Evolutionary conservation across 2,888 invertebrate species (phyloP).

Genomic region (Dexiosoma caninum): DNA sequence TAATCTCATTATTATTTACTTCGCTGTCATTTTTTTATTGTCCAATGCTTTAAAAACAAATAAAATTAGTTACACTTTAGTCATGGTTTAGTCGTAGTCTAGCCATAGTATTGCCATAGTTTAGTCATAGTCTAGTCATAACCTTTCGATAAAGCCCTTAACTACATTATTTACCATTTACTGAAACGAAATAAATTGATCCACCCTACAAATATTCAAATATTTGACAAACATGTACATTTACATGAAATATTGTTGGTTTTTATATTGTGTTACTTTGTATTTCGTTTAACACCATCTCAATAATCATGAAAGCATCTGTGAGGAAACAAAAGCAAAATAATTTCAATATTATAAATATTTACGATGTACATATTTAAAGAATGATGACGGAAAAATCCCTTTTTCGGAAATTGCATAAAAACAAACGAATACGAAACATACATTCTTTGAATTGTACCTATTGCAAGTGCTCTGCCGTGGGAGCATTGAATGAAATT

Average conservation of each 20-base stretch:
- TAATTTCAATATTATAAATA: conserved; percentile 45
- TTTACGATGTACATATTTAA: conserved; percentile 26
- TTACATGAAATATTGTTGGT: background rate
- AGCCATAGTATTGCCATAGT: background rate
- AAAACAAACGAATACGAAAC: background rate
- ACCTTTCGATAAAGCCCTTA: no score
- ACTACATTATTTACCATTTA: no score
- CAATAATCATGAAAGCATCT: background rate
- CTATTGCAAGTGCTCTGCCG: conserved; percentile 1
- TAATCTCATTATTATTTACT: no score
- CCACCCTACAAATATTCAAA: background rate
- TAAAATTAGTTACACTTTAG: background rate
- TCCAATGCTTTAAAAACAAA: no score
- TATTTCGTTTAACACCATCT: background rate
- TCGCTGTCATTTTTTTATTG: no score
- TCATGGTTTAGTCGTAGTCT: background rate
- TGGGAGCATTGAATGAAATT: background rate
- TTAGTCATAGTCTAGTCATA: background rate
- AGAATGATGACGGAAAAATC: conserved; percentile 32
- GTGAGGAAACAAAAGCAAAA: conserved; percentile 19
- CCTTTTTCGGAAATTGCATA: background rate
- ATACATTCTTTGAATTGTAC: background rate
- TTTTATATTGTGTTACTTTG: background rate
- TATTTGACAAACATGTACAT: background rate
- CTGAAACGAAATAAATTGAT: no score